Evolutionary conservation across 2,113 vertebrate species (phyloP), one percentile per base, ranked within the genome.

Genomic region (Alectura lathami): DNA sequence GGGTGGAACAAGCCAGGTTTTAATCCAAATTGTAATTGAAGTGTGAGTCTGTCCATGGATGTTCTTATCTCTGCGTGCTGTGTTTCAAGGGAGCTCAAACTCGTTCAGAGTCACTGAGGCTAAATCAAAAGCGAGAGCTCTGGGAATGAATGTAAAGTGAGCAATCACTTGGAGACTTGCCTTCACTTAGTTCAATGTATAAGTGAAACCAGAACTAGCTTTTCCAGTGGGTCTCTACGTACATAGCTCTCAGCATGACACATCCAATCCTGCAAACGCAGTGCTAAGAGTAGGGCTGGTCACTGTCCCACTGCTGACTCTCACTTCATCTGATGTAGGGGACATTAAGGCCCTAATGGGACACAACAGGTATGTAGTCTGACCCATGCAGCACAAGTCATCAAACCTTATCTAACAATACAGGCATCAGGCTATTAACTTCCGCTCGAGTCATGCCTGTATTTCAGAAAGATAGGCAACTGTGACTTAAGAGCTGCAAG

Each of bases 101-200:
- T 73, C 2, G 2, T 69, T 87, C 45, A 70, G 63, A 96, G 72
- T 80, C 45, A 63, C 56, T 74, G 48, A 81, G 88, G 56, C 88
- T 74, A 92, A 94, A 91, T 85, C 11, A 2, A 77, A 88, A 70
- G 75, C 54, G 75, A 95, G 72, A 76, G 45, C 45, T 59, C 22
- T 8, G 45, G 56, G 87, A 82, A 56, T 54, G 53, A 83, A 85
- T 83, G 59, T 63, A 93, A 92, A 93, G 95, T 45, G 14, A 83
- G 77, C 70, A 74, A 77, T 73, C 75, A 59, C 59, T 81, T 47
- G 59, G 48, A 63, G 47, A 42, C 62, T 91, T 91, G 42, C 47
- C 38, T 87, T 76, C 70, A 88, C 54, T 32, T 62, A 77, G 88
- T 74, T 89, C 59, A 77, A 63, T 27, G 50, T n/a, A 73, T 59